Conservation (phyloP, 1,140 invertebrate genomes). For the Oscheius sp. region DNA sequence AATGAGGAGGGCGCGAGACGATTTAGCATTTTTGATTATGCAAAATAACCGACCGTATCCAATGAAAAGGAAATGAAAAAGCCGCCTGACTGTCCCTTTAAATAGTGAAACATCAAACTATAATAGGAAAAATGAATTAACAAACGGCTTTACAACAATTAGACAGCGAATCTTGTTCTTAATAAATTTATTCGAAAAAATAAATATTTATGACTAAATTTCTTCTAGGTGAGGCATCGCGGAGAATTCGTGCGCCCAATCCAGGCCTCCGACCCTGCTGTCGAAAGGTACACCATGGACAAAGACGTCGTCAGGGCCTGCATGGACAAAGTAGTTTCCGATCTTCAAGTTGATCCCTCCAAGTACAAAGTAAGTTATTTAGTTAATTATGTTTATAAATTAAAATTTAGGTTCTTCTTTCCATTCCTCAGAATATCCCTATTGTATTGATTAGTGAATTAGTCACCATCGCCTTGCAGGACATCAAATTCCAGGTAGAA, state of each 20-base stretch:
- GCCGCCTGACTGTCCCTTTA: too few species aligned
- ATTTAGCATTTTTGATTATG: too few species aligned
- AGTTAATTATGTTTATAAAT: conserved; percentile 6
- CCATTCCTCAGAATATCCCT: conserved; percentile 57
- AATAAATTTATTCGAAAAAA: too few species aligned
- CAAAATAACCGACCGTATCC: too few species aligned
- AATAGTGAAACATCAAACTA: too few species aligned
- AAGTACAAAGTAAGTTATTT: conserved; percentile 47
- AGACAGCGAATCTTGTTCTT: too few species aligned
- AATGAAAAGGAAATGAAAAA: too few species aligned
- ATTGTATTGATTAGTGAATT: conserved; percentile 47
- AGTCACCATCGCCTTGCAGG: conserved; percentile 46
- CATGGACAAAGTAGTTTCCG: conserved; percentile 47
- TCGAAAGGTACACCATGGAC: conserved; percentile 66
- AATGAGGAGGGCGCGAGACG: too few species aligned
- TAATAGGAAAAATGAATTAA: too few species aligned
- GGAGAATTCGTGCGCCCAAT: conserved; percentile 54
- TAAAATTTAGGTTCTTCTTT: conserved; percentile 50
- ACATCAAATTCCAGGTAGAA: conserved; percentile 52
- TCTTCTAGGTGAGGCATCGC: conserved; percentile 17
- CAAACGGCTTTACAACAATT: too few species aligned
- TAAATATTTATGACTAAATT: too few species aligned
- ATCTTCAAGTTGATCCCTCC: conserved; percentile 48
- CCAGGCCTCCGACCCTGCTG: conserved; percentile 65
- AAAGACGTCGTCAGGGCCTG: conserved; percentile 48